Base-by-base conservation (phyloP, 2,888 invertebrate genomes). In the Polydrusus cervinus region DNA sequence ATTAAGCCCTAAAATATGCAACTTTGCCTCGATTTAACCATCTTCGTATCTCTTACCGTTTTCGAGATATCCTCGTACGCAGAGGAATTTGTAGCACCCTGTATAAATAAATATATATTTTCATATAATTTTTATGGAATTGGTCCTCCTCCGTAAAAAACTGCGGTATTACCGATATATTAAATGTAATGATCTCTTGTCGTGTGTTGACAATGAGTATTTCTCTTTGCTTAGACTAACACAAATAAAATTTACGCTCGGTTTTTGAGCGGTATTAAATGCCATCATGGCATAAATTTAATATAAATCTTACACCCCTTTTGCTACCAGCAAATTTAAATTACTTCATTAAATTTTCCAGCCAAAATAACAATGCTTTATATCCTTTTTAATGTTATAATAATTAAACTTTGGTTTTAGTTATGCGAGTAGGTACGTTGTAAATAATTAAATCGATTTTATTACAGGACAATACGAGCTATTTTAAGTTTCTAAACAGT, bases 291-390 rank as follows among this genome's bases (percentile, higher is more conserved):
- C 13, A 47, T 47, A 47, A 47, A 47, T 47, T 47, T 47, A 47
- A 47, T 47, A 47, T 47, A 47, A 47, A 47, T 47, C 47, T 47
- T 47, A 47, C 47, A 47, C 16, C 47, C 47, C 47, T 47, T 47
- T 47, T 47, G 14, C 47, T 16, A 47, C 47, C 47, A 47, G 47
- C 47, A 47, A 47, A 47, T 47, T 47, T 47, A 47, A 47, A 47
- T 47, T 47, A 47, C 47, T 47, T 47, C 47, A 16, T 47, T 47
- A 47, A 47, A 16, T 47, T 47, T 47, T 16, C 16, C 16, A 47
- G n/a, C 47, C 47, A 47, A 47, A 47, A 47, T 47, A 47, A 47
- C 47, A 47, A 47, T 47, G 47, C 47, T 47, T 47, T 47, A 47
- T 47, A 47, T 16, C 47, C 47, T 47, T 34, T 47, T 47, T 47